Percentiles rank a stretch among this genome's conserved stretches.
Conservation (phyloP, 2,888 invertebrate genomes). For the Drosophila hamatofila region DNA sequence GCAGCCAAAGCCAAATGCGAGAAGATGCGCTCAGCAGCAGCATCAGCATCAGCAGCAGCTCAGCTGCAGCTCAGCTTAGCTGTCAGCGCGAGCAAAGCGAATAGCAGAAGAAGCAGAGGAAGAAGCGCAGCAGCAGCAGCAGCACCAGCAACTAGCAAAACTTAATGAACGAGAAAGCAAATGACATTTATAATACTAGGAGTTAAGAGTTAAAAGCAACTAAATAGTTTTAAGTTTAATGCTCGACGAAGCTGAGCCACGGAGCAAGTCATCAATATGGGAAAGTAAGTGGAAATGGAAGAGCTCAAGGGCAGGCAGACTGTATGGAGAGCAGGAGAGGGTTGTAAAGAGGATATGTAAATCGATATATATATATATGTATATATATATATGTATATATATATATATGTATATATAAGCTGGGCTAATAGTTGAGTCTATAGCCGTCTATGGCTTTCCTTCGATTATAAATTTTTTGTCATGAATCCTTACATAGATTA, state of each 20-base stretch:
- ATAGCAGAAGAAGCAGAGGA: slow-evolving; percentile 4
- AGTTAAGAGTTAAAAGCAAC: slow-evolving; percentile 13
- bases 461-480: background rate
- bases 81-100: slow-evolving; percentile 23
- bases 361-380: background rate
- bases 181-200: slow-evolving; percentile 48
- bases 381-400: background rate
- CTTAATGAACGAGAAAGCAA: slow-evolving; percentile 49
- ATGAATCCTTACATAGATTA: background rate
- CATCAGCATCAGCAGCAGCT: slow-evolving; percentile 27
- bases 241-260: background rate
- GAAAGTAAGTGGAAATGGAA: background rate
- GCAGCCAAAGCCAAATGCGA: slow-evolving; percentile 33
- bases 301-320: background rate
- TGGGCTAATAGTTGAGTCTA: background rate
- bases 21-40: slow-evolving; percentile 21
- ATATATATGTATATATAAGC: background rate
- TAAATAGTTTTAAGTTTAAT: slow-evolving; percentile 15
- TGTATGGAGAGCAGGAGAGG: background rate
- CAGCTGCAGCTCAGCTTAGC: slow-evolving; percentile 14
- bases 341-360: background rate
- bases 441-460: no score
- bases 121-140: background rate
- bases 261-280: background rate
- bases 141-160: slow-evolving; percentile 11